These are phyloP conservation scores for Menidia menidia DNA, from an alignment of 2,797 vertebrate species.

Conservation along the genomic window DNA sequence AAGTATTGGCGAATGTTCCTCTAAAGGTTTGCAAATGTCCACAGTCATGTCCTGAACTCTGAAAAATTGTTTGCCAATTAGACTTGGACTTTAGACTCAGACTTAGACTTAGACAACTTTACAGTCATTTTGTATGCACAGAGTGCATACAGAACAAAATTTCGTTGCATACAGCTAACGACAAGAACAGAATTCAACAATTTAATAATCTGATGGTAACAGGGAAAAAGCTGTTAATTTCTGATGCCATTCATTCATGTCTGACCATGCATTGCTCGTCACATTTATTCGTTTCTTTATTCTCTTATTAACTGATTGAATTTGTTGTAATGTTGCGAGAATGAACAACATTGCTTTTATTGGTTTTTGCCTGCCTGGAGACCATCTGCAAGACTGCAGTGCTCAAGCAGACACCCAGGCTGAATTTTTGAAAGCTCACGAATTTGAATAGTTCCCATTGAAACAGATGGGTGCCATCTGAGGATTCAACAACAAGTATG, in stretches of 20 bases:
- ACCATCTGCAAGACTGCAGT: constrained; percentile 18
- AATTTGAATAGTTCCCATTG: background rate
- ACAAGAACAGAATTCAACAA: too few species aligned
- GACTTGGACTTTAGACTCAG: background rate
- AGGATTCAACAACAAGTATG: background rate
- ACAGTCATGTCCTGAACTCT: constrained; percentile 14
- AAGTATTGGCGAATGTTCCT: background rate
- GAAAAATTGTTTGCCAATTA: background rate
- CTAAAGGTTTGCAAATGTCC: constrained; percentile 4
- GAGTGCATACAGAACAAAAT: too few species aligned
- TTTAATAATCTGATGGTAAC: too few species aligned
- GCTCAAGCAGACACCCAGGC: constrained; percentile 2
- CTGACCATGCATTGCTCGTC: too few species aligned
- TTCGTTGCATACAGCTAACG: too few species aligned
- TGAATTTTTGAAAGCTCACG: constrained; percentile 11
- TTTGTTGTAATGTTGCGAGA: background rate
- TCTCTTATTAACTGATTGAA: background rate
- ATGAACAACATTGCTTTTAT: constrained; percentile 9
- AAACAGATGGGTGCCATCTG: background rate
- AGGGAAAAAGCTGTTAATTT: too few species aligned
- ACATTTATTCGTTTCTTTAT: too few species aligned
- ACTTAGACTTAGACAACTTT: too few species aligned
- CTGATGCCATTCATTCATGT: too few species aligned
- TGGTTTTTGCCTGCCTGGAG: constrained; percentile 2
- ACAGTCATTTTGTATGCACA: too few species aligned